Conservation (phyloP, 2,888 invertebrate genomes). For the Sesia apiformis region DNA sequence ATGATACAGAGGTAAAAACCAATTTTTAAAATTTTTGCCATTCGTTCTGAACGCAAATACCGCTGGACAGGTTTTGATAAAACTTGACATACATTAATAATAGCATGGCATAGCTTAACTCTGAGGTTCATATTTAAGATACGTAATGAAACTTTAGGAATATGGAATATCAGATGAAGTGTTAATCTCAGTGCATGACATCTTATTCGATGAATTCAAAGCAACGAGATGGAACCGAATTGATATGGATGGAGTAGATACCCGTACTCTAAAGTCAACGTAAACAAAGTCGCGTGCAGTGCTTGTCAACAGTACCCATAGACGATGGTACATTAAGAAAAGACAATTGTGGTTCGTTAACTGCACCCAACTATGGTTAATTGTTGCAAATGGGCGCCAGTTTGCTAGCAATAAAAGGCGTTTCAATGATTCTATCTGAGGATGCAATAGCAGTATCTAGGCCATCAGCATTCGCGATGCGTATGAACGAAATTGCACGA, state of each 20-base stretch:
- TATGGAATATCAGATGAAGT: no score
- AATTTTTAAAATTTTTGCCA: no score
- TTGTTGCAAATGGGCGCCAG: slow-evolving; percentile 56
- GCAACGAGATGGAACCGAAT: no score
- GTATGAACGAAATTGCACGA: slow-evolving; percentile 13
- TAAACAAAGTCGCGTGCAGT: slow-evolving; percentile 1
- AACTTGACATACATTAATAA: no score
- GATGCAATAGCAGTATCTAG: slow-evolving; percentile 18
- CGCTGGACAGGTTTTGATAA: no score
- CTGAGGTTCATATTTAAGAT: no score
- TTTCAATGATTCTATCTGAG: slow-evolving; percentile 1
- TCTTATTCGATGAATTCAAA: no score
- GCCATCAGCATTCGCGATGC: slow-evolving; percentile 27
- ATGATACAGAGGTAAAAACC: no score
- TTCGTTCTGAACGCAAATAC: no score
- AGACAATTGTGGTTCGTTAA: slow-evolving; percentile 54
- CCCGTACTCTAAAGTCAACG: neutral
- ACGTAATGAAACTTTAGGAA: no score
- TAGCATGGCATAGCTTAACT: no score
- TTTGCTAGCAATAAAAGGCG: slow-evolving; percentile 47
- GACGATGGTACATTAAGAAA: slow-evolving; percentile 9
- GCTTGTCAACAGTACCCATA: slow-evolving; percentile 9
- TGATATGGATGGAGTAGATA: neutral
- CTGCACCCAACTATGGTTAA: slow-evolving; percentile 43
- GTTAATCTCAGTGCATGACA: no score